Evolutionary conservation across 2,888 invertebrate species (phyloP), one percentile per base, ranked within the genome.

Genomic region (Rhorus exstirpatorius): DNA sequence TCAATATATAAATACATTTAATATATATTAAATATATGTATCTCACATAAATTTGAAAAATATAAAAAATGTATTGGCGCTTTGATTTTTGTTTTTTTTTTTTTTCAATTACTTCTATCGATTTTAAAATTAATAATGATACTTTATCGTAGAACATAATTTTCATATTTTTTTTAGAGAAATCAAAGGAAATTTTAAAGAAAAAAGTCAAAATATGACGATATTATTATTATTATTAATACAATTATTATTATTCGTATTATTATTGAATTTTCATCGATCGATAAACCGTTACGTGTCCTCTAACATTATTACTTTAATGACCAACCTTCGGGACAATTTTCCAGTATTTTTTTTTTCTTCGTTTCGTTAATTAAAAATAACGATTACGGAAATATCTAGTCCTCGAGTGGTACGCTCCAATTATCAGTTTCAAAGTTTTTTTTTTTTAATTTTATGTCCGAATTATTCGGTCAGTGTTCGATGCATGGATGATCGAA

Each of bases 401-500:
- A 68, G n/a, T 35, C 41, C 41, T 31, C 72, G 72, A 24, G 17
- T 61, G 38, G 26, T 67, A 74, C 74, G 81, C 58, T 70, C 78
- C 63, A 78, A 81, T 81, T 78, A 63, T 74, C 46, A n/a, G 1
- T 68, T 58, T 17, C 24, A 10, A 46, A 49, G 67, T 61, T 63
- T 63, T 63, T 41, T 51, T 38, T 44, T 58, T 58, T 67, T 24
- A 26, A 17, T 67, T 19, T 19, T 19, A 1, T 31, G 49, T 14
- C 71, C 24, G 12, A 81, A 78, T 12, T 41, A 77, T 80, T 55
- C 53, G 46, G 74, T 17, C 71, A 68, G 31, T 61, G 55, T 55
- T 49, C 44, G 58, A 46, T 60, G 44, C 82, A 82, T 58, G 81
- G 78, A 74, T 78, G 81, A 79, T 58, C 82, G 82, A 79, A 58